Conservation (phyloP, 2,797 vertebrate species). For the Synanceia verrucosa region DNA sequence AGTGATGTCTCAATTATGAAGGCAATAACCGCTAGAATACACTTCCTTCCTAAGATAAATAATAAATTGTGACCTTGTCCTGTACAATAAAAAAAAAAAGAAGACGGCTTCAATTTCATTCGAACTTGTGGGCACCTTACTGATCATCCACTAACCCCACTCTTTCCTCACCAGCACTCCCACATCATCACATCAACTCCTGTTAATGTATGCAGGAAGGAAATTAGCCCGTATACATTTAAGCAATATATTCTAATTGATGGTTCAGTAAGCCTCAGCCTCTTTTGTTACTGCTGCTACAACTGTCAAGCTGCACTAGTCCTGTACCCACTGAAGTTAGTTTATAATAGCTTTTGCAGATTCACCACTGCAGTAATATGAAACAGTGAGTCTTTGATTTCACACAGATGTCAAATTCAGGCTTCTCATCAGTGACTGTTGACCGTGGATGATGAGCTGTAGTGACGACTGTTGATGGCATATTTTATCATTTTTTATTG, state of each 20-base stretch:
- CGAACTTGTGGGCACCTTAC: slow-evolving; percentile 41
- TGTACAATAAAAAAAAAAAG: slow-evolving; percentile 64
- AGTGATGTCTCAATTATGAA: slow-evolving; percentile 61
- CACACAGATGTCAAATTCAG: not conserved
- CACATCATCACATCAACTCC: not conserved
- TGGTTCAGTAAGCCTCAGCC: not conserved
- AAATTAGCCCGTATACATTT: not conserved
- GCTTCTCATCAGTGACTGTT: not conserved
- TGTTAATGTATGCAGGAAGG: not conserved
- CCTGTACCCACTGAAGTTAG: not conserved
- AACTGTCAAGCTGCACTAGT: not conserved
- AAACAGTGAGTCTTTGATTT: not conserved
- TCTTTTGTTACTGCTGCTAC: not conserved
- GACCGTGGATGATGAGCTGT: not conserved
- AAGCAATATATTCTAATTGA: slow-evolving; percentile 1
- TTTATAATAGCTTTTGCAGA: not conserved
- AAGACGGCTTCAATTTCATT: slow-evolving; percentile 54
- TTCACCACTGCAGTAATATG: not conserved
- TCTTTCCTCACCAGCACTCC: not conserved
- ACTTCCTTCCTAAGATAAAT: slow-evolving; percentile 69
- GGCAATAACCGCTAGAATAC: slow-evolving; percentile 49
- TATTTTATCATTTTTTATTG: not conserved
- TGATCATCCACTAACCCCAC: slow-evolving; percentile 6
- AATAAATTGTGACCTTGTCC: slow-evolving; percentile 73
- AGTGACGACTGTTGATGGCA: not conserved